Evolutionary conservation across 1,140 invertebrate genomes (phyloP).

Genomic region (Psilanteris sp.): DNA sequence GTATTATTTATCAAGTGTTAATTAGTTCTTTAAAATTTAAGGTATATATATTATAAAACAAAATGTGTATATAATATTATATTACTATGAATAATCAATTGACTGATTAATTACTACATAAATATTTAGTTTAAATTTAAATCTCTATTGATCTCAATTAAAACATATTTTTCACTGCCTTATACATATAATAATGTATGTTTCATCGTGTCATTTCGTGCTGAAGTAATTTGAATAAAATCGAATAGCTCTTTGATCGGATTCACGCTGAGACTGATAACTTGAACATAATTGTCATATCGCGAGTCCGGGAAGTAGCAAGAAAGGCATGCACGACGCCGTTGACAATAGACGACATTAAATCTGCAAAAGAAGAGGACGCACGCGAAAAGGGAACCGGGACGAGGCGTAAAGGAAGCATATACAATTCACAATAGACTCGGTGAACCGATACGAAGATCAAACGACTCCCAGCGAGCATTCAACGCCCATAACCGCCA

Average conservation of each 20-base stretch:
- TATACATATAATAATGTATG: constrained; percentile 1
- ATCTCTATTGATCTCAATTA: too few relatives aligned
- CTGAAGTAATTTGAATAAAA: constrained; percentile 59
- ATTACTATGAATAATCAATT: too few relatives aligned
- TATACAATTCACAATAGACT: constrained; percentile 79
- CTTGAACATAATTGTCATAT: constrained; percentile 76
- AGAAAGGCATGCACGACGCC: constrained; percentile 72
- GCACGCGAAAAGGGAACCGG: constrained; percentile 58
- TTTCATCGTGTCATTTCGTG: constrained; percentile 20
- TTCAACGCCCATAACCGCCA: constrained; percentile 74
- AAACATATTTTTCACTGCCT: too few relatives aligned
- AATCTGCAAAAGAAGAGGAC: constrained; percentile 73
- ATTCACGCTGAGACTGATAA: constrained; percentile 65
- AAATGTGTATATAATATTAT: too few relatives aligned
- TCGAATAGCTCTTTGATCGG: constrained; percentile 58
- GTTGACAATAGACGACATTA: constrained; percentile 76
- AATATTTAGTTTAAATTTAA: too few relatives aligned
- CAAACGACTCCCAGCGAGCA: constrained; percentile 74
- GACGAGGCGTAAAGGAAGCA: constrained; percentile 75
- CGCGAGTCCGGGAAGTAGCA: constrained; percentile 66
- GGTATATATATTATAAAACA: too few relatives aligned
- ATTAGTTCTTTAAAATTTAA: too few relatives aligned
- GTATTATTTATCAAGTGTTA: too few relatives aligned
- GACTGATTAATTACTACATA: too few relatives aligned
- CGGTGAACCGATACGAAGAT: constrained; percentile 78